Conservation (phyloP, 2,888 invertebrate species). For the Drosophila phalerata region DNA sequence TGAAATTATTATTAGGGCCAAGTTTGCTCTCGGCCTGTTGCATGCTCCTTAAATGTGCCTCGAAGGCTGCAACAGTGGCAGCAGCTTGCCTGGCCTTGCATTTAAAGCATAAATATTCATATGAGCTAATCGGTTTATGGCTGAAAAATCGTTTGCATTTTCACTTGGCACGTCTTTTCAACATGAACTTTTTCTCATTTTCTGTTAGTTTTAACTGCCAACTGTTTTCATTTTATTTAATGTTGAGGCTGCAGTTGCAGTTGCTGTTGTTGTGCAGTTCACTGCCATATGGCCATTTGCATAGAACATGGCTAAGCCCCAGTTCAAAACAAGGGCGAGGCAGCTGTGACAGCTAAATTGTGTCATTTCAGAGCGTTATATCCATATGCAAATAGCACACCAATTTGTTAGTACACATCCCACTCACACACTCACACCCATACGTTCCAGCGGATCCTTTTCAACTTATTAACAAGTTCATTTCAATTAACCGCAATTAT, state of each 20-base stretch:
- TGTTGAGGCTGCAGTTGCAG: conserved; percentile 9
- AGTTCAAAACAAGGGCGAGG: conserved; percentile 14
- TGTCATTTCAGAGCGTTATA: conserved; percentile 34
- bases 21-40: conserved; percentile 54
- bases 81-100: conserved; percentile 11
- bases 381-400: conserved; percentile 37
- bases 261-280: background rate
- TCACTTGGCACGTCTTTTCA: conserved; percentile 61
- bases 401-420: conserved; percentile 13
- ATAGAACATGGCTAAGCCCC: conserved; percentile 33
- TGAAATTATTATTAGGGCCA: conserved; percentile 51
- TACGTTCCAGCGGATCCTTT: conserved; percentile 8
- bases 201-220: conserved; percentile 9
- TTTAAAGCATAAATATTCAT: conserved; percentile 73
- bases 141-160: conserved; percentile 53
- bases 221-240: conserved; percentile 7
- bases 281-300: conserved; percentile 47
- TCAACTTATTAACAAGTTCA: conserved; percentile 50
- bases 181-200: conserved; percentile 46
- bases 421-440: background rate
- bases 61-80: conserved; percentile 19
- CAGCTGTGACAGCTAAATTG: conserved; percentile 10
- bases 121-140: conserved; percentile 74
- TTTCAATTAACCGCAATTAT: conserved; percentile 65
- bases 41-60: conserved; percentile 32